phyloP scores from a whole-genome alignment of 2,113 vertebrate species.

The Cichladusa arquata region DNA sequence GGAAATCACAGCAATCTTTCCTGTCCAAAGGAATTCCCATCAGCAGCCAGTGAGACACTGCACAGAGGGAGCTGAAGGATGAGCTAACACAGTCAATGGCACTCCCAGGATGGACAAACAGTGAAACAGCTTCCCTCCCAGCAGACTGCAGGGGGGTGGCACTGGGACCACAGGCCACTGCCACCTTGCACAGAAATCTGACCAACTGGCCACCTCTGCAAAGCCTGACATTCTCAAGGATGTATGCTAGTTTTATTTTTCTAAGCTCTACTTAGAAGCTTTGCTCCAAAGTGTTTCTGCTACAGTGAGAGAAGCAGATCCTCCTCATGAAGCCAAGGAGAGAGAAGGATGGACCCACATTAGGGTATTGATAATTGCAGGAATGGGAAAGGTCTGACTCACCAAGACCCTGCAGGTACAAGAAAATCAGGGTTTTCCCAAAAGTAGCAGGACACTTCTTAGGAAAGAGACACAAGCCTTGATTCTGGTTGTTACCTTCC shows the following conservation, averaged over 20 bases:
- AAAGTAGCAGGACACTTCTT: background rate
- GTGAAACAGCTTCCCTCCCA: background rate
- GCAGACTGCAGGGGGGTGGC: background rate
- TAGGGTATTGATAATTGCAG: fast-evolving
- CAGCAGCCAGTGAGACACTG: background rate
- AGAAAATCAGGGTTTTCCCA: background rate
- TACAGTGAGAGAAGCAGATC: background rate
- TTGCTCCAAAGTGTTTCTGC: background rate
- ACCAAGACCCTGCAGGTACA: background rate
- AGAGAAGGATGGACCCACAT: background rate
- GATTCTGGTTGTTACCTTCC: background rate
- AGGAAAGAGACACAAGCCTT: background rate
- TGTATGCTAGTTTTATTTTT: fast-evolving
- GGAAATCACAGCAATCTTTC: background rate
- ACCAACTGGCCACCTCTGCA: background rate
- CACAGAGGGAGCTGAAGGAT: background rate
- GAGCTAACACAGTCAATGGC: background rate
- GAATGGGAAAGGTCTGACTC: background rate
- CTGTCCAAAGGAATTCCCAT: background rate
- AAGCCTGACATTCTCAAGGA: background rate
- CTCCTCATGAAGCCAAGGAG: background rate
- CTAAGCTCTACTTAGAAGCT: background rate
- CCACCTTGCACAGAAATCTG: background rate
- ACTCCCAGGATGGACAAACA: background rate
- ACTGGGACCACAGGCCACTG: background rate